Conservation (phyloP, 2,797 vertebrate species). For the Gorsachius magnificus region DNA sequence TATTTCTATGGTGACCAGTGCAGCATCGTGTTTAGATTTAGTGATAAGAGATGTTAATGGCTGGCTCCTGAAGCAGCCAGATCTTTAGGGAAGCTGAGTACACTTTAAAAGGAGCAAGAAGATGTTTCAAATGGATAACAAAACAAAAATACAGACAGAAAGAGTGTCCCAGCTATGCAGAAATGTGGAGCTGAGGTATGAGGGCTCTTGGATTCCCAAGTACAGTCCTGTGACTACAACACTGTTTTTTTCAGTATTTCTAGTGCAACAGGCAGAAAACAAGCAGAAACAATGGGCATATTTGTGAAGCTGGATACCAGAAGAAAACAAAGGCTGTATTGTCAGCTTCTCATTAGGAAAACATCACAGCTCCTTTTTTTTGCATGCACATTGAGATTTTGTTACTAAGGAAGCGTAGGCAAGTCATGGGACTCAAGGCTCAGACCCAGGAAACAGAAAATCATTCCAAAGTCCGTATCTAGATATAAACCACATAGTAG, state of each 20-base stretch:
- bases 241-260: background rate
- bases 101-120: background rate
- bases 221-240: background rate
- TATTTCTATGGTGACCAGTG: slow-evolving; percentile 29
- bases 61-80: background rate
- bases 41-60: background rate
- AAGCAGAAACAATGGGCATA: background rate
- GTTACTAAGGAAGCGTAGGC: background rate
- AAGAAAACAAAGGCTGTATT: slow-evolving; percentile 4
- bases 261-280: background rate
- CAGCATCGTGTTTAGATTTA: background rate
- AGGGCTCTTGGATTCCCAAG: background rate
- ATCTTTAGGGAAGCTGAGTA: background rate
- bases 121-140: background rate
- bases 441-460: background rate
- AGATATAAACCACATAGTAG: background rate
- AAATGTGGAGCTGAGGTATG: background rate
- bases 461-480: background rate
- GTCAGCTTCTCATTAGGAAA: background rate
- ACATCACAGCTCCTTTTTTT: background rate
- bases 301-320: background rate
- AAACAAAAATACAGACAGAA: background rate
- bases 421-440: background rate
- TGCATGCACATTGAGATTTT: background rate
- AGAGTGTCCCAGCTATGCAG: background rate